These are phyloP conservation scores for Herminia tarsipennalis DNA, from an alignment of 2,888 invertebrate genomes.

Conservation along the genomic window DNA sequence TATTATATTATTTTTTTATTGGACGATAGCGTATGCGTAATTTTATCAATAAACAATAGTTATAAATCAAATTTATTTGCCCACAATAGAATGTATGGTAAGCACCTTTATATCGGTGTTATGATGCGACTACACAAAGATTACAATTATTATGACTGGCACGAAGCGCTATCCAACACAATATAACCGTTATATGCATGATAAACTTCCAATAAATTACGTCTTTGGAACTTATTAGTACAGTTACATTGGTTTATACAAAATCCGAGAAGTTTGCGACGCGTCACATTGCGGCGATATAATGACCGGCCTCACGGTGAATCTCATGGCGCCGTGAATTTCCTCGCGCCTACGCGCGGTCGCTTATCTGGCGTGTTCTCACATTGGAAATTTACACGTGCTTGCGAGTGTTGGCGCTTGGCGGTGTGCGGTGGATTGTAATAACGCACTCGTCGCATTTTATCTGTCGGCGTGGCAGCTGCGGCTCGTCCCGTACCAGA, in stretches of 20 bases:
- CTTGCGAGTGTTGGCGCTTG: conserved; percentile 63
- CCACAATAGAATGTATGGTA: conserved; percentile 8
- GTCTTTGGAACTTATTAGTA: conserved; percentile 49
- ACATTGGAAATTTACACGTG: conserved; percentile 83
- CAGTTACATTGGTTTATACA: conserved; percentile 50
- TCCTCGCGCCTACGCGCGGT: conserved; percentile 70
- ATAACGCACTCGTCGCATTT: conserved; percentile 77
- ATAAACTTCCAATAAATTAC: conserved; percentile 40
- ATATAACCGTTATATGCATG: conserved; percentile 28
- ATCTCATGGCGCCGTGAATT: conserved; percentile 63
- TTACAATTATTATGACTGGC: conserved; percentile 16
- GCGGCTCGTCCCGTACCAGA: conserved; percentile 57
- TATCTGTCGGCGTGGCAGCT: conserved; percentile 73
- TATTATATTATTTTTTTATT: conserved; percentile 16
- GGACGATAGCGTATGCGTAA: conserved; percentile 12
- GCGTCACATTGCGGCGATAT: background rate
- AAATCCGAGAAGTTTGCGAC: conserved; percentile 56
- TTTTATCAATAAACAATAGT: conserved; percentile 19
- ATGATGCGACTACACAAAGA: conserved; percentile 14
- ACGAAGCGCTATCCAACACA: conserved; percentile 13
- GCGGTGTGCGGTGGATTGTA: conserved; percentile 58
- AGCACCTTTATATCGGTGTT: conserved; percentile 13
- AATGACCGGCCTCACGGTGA: background rate
- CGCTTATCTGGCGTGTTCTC: conserved; percentile 79
- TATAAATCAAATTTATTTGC: conserved; percentile 23